These are phyloP conservation scores for Enteromius viviparus DNA, from an alignment of 2,797 vertebrate genomes.

Conservation along the genomic window DNA sequence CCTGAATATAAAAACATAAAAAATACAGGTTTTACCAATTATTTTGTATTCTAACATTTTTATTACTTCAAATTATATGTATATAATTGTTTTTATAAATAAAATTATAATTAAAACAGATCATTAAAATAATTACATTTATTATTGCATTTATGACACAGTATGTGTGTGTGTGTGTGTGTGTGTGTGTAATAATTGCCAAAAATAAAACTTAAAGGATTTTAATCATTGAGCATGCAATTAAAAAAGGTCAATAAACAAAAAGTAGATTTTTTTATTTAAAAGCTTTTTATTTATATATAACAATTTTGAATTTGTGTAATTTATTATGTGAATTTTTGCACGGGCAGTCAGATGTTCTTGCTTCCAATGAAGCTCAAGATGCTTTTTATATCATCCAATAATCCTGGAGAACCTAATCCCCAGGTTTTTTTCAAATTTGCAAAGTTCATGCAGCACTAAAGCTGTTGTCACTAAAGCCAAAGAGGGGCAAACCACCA, in stretches of 20 bases:
- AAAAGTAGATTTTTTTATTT: background rate
- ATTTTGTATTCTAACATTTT: too few relatives aligned
- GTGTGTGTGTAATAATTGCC: too few relatives aligned
- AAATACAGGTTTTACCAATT: background rate
- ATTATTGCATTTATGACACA: too few relatives aligned
- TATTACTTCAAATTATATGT: too few relatives aligned
- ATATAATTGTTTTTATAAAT: too few relatives aligned
- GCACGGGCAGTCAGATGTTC: background rate
- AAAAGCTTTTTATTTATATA: background rate
- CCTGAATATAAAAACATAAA: background rate
- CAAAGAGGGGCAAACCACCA: background rate
- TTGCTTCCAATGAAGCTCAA: background rate
- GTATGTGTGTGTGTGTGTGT: too few relatives aligned
- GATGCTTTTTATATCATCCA: background rate
- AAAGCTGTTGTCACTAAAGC: background rate
- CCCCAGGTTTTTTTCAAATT: background rate
- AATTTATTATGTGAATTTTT: background rate
- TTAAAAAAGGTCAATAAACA: background rate
- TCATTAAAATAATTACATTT: too few relatives aligned
- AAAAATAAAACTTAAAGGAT: background rate
- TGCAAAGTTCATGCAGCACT: background rate
- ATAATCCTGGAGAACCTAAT: background rate
- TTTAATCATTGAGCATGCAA: background rate
- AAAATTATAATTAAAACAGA: too few relatives aligned
- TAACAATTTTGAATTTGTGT: background rate